These are phyloP conservation scores for Lacanobia oleracea DNA, from an alignment of 2,888 invertebrate species.

Conservation along the genomic window DNA sequence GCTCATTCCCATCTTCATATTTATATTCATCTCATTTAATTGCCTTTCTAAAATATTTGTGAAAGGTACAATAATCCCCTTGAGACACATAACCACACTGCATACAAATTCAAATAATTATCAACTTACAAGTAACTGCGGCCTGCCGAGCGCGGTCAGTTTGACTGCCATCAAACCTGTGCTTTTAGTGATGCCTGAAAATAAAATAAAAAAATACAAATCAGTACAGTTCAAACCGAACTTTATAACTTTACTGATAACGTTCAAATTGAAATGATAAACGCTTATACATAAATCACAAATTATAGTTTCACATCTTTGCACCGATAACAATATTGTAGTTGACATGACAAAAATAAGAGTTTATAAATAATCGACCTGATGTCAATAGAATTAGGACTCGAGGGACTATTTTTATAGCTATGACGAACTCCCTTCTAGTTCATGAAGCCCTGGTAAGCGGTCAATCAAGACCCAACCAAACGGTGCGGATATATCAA, in stretches of 20 bases:
- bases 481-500: conserved; percentile 46
- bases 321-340: neutral
- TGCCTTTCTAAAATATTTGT: no score
- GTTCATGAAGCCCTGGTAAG: conserved; percentile 24
- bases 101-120: no score
- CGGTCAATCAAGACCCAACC: conserved; percentile 26
- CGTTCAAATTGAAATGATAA: neutral
- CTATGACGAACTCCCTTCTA: conserved; percentile 8
- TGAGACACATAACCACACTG: no score
- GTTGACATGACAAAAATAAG: neutral
- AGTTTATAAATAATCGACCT: neutral
- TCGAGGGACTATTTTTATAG: neutral
- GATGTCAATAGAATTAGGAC: neutral
- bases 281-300: neutral
- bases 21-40: no score
- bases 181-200: conserved; percentile 96
- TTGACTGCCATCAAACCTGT: conserved; percentile 99
- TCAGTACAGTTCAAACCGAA: neutral
- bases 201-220: neutral
- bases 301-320: conserved; percentile 1
- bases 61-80: no score
- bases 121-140: conserved; percentile 96
- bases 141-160: conserved; percentile 98
- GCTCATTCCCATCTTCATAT: no score
- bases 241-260: neutral